phyloP scores from a whole-genome alignment of 23 tunicate genomes.

The Halocynthia roretzi region DNA sequence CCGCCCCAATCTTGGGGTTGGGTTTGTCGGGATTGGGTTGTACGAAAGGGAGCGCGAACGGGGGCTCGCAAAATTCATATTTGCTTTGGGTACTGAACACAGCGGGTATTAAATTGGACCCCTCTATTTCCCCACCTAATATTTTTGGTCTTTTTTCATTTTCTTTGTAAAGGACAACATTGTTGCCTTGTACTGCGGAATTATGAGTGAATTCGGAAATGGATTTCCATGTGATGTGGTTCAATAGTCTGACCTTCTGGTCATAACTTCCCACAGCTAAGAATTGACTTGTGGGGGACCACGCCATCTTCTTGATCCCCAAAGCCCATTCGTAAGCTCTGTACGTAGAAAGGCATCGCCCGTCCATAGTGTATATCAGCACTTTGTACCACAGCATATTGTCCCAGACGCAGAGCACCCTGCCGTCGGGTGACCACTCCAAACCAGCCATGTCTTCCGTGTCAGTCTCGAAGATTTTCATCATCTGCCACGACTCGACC shows the following conservation, averaged over 20 bases:
- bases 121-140: slow-evolving; percentile 3
- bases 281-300: slow-evolving; percentile 97
- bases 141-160: slow-evolving; percentile 29
- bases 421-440: slow-evolving; percentile 91
- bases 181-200: slow-evolving; percentile 20
- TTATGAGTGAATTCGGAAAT: slow-evolving; percentile 68
- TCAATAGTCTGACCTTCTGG: slow-evolving; percentile 68
- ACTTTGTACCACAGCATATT: slow-evolving; percentile 91
- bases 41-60: slow-evolving; percentile 44
- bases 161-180: slow-evolving; percentile 69
- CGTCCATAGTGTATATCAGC: slow-evolving; percentile 84
- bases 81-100: slow-evolving; percentile 89
- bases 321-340: slow-evolving; percentile 94
- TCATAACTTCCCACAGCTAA: slow-evolving; percentile 92
- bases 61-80: slow-evolving; percentile 51
- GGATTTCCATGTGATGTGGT: slow-evolving; percentile 89
- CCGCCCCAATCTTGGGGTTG: slow-evolving; percentile 85
- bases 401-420: slow-evolving; percentile 84
- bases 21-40: slow-evolving; percentile 79
- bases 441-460: slow-evolving; percentile 78
- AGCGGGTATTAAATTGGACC: slow-evolving; percentile 8
- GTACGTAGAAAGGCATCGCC: slow-evolving; percentile 65
- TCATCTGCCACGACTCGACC: slow-evolving; percentile 84
- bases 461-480: slow-evolving; percentile 80
- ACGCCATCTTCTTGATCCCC: slow-evolving; percentile 60